These are phyloP conservation scores for Schizopygopsis pylzovi DNA, from an alignment of 2,797 vertebrate genomes.

Conservation along the genomic window DNA sequence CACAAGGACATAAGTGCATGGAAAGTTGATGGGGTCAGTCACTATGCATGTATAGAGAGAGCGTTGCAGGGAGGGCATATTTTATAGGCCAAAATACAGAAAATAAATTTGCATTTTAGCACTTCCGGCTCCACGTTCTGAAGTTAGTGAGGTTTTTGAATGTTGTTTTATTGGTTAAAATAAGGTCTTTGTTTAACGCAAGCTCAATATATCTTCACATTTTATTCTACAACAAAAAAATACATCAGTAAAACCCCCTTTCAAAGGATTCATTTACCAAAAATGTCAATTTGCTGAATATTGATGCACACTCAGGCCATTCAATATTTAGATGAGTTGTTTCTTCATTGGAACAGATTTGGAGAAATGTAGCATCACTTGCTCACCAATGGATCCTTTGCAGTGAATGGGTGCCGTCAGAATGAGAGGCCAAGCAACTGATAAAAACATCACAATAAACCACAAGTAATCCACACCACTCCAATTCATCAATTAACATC, in stretches of 20 bases:
- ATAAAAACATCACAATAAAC: not conserved
- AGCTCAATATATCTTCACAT: not conserved
- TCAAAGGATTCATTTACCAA: not conserved
- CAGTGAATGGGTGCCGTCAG: not conserved
- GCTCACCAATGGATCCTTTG: not conserved
- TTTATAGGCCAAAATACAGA: not conserved
- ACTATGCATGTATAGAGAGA: not conserved
- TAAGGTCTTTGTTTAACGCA: not conserved
- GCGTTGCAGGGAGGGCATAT: not conserved
- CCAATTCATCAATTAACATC: not conserved
- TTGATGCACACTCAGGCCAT: not conserved
- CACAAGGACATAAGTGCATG: conserved; percentile 14
- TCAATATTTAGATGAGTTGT: not conserved
- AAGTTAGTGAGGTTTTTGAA: not conserved
- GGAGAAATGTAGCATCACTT: not conserved
- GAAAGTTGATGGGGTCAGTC: not conserved
- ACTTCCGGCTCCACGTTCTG: not conserved
- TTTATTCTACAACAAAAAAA: not conserved
- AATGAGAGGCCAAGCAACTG: not conserved
- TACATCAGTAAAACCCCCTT: not conserved
- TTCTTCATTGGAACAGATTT: not conserved
- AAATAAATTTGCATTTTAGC: not conserved
- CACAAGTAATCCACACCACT: not conserved
- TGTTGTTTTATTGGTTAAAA: not conserved
- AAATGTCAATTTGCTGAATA: not conserved